A percentile compares a stretch with the other conserved stretches of the same genome.
phyloP scores from a whole-genome alignment of 2,797 vertebrate genomes.

The Etheostoma perlongum region DNA sequence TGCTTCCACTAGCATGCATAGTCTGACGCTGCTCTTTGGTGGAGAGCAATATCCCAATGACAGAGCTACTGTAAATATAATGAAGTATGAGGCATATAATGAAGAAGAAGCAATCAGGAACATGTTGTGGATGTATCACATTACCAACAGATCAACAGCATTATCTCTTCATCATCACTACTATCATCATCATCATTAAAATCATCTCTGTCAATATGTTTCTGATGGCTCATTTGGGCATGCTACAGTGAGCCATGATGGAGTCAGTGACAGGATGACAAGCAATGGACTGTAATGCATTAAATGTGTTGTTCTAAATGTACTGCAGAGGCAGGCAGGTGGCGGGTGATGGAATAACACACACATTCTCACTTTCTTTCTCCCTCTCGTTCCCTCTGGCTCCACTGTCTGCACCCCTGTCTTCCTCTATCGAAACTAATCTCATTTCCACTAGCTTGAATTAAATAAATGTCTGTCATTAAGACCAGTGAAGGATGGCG shows the following conservation, averaged over 20 bases:
- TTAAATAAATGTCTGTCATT: conserved; percentile 79
- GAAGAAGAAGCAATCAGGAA: conserved; percentile 31
- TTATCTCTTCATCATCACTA: conserved; percentile 21
- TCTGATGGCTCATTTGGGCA: conserved; percentile 28
- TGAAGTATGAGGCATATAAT: conserved; percentile 11
- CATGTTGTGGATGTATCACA: conserved; percentile 37
- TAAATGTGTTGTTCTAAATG: conserved; percentile 33
- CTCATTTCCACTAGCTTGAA: conserved; percentile 71
- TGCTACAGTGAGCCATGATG: conserved; percentile 32
- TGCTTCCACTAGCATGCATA: conserved; percentile 16
- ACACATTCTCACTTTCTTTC: conserved; percentile 12
- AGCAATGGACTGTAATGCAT: conserved; percentile 21
- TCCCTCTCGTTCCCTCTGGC: conserved; percentile 29
- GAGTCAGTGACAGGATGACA: conserved; percentile 52
- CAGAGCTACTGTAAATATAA: conserved; percentile 37
- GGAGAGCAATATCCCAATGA: conserved; percentile 21
- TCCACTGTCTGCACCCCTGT: conserved; percentile 21
- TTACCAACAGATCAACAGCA: conserved; percentile 23
- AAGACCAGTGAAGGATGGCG: conserved; percentile 67
- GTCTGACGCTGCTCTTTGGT: conserved; percentile 47
- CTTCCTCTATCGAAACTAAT: conserved; percentile 65
- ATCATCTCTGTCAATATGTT: conserved; percentile 29
- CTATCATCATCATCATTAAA: conserved; percentile 49
- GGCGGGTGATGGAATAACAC: conserved; percentile 22
- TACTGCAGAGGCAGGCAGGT: conserved; percentile 27